These are phyloP conservation scores for Gymnocypris eckloni DNA, from an alignment of 2,797 vertebrate genomes.

Conservation along the genomic window DNA sequence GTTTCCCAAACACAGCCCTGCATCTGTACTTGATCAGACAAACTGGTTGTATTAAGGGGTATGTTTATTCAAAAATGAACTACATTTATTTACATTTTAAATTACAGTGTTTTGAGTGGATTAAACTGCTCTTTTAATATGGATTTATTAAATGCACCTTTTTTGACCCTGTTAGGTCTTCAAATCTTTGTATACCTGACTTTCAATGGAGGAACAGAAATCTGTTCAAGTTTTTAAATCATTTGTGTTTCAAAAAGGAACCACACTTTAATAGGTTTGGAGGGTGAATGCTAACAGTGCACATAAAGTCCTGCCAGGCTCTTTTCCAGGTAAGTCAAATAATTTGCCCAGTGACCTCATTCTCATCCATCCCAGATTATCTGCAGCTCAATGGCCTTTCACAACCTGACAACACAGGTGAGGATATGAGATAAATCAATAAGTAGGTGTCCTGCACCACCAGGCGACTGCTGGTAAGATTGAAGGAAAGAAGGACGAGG, in stretches of 20 bases:
- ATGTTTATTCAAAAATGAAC: neutral
- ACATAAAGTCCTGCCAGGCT: neutral
- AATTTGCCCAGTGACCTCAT: conserved; percentile 26
- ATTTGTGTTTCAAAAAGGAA: too few species aligned
- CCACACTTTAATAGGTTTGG: neutral
- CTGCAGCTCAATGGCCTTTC: conserved; percentile 59
- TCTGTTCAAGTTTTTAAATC: too few species aligned
- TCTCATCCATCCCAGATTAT: conserved; percentile 50
- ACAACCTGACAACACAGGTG: conserved; percentile 51
- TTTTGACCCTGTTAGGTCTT: neutral
- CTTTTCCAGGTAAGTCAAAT: neutral
- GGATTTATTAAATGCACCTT: neutral
- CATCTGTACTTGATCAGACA: neutral
- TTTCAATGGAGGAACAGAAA: neutral
- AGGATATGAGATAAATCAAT: conserved; percentile 49
- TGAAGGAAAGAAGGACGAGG: neutral
- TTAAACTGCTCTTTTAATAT: neutral
- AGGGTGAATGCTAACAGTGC: neutral
- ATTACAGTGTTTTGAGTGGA: neutral
- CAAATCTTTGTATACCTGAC: neutral
- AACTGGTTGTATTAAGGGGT: neutral
- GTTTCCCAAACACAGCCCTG: neutral
- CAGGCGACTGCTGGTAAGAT: neutral
- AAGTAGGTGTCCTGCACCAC: neutral
- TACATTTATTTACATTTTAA: neutral